Percentiles rank a stretch among this genome's conserved stretches.
Conservation (phyloP, 1,140 invertebrate genomes). For the Chrysoperla carnea region DNA sequence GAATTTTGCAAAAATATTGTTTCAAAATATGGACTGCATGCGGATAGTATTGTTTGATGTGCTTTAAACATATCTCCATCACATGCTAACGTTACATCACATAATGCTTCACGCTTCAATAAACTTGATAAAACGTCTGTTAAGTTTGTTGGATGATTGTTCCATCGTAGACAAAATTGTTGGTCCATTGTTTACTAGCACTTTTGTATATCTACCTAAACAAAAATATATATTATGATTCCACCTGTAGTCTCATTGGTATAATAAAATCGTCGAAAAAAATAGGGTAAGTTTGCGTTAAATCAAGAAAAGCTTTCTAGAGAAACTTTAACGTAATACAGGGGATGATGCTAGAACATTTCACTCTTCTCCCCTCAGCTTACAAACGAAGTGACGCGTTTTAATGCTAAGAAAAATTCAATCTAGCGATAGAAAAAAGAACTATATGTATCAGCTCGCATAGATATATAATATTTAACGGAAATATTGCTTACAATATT, state of each 20-base stretch:
- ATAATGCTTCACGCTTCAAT: conserved; percentile 68
- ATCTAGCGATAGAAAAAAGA: too few relatives aligned
- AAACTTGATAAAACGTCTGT: conserved; percentile 74
- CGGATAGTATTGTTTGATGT: conserved; percentile 83
- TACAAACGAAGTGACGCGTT: too few relatives aligned
- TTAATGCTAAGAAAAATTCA: too few relatives aligned
- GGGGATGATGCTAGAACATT: too few relatives aligned
- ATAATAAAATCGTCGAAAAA: too few relatives aligned
- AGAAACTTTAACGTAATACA: too few relatives aligned
- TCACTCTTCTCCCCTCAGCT: too few relatives aligned
- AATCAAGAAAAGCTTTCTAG: too few relatives aligned
- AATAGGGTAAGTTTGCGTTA: too few relatives aligned
- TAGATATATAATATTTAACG: too few relatives aligned
- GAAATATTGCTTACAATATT: too few relatives aligned
- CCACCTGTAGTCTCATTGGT: neutral
- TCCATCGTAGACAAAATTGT: conserved; percentile 89
- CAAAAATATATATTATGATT: conserved; percentile 14
- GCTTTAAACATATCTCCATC: conserved; percentile 83
- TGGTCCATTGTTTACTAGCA: conserved; percentile 60
- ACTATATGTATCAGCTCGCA: too few relatives aligned
- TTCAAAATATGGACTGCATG: conserved; percentile 90
- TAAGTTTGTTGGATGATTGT: conserved; percentile 80
- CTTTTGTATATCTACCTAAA: conserved; percentile 26
- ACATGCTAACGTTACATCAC: conserved; percentile 84
- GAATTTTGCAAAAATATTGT: conserved; percentile 79